Conservation (phyloP, 2,888 invertebrate species). For the Philereme transversata region DNA sequence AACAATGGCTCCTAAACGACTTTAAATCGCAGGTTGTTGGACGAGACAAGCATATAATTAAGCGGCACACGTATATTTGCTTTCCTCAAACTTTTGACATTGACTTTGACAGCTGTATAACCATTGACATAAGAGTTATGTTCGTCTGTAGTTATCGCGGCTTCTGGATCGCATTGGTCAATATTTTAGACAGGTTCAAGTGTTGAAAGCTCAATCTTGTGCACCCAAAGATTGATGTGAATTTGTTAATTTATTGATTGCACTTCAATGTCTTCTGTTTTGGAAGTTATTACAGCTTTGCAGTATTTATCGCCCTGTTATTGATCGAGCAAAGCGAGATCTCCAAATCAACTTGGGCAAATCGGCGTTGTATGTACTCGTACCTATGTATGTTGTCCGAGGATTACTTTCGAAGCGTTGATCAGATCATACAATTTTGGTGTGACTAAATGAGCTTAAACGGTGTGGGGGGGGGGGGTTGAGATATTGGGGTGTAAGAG, state of each 20-base stretch:
- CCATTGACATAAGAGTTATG: slow-evolving; percentile 25
- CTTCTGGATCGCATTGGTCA: slow-evolving; percentile 11
- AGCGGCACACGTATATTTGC: slow-evolving; percentile 43
- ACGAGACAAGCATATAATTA: slow-evolving; percentile 75
- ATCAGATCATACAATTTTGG: too few relatives aligned
- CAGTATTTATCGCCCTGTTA: too few relatives aligned
- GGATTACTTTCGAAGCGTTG: too few relatives aligned
- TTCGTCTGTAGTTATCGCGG: slow-evolving; percentile 11
- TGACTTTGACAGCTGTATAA: slow-evolving; percentile 33
- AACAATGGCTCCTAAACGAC: slow-evolving; percentile 72
- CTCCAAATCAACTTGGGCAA: too few relatives aligned
- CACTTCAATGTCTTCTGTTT: slow-evolving; percentile 10
- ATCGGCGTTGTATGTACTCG: too few relatives aligned
- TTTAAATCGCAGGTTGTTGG: slow-evolving; percentile 69
- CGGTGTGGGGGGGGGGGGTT: too few relatives aligned
- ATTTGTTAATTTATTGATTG: slow-evolving; percentile 20
- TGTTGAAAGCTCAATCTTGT: slow-evolving; percentile 27
- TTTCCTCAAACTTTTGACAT: slow-evolving; percentile 19
- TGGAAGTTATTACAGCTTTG: slow-evolving; percentile 4
- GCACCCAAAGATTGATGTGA: slow-evolving; percentile 22
- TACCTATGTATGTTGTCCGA: too few relatives aligned
- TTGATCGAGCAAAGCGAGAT: too few relatives aligned
- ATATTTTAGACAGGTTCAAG: slow-evolving; percentile 13
- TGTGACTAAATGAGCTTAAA: too few relatives aligned
- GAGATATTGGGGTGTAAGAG: too few relatives aligned